Base-by-base conservation (phyloP, 23 tunicate species). In the Styela plicata region DNA sequence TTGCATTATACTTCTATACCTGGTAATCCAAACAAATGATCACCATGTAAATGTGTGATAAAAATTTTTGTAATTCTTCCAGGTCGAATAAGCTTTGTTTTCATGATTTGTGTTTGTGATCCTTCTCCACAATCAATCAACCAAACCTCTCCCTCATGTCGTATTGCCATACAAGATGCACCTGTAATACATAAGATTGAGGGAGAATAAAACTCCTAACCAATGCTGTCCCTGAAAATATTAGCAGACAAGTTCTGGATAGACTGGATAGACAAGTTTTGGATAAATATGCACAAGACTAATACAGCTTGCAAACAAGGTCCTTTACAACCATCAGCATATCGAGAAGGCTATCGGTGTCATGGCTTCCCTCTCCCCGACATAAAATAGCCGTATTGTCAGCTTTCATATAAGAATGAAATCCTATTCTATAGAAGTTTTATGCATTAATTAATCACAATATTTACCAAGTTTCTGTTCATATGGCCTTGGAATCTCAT, bases 41-140 rank as follows among this genome's bases (percentile, higher is more conserved):
- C 99, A 21, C 99, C 99, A 70, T 95, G 99, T 0, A 95, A 63
- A 83, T 95, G 99, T 0, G 99, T 90, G 57, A 95, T 95, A 74
- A 95, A 90, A 22, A 95, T 90, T 62, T 90, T 90, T 7, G 89
- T 71, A 24, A 95, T 90, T 31, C 66, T 69, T 34, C 96, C 87
- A 24, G 99, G 96, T 67, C 82, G 65, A 63, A 90, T 84, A 3
- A 64, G 34, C 74, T 94, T 89, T 44, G 80, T 35, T 83, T 85
- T 89, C 95, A 89, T 89, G 24, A 95, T 69, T 87, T 95, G 99
- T 23, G 96, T 89, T 80, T 95, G 99, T 20, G 99, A 85, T 52
- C 99, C 96, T 87, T 95, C 99, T 3, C 99, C 99, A 87, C 99
- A 95, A 80, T 95, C 99, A 3, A 95, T 79, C 64, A 95, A 64